phyloP scores from a whole-genome alignment of 1,140 invertebrate species.

The Megalopta genalis region DNA sequence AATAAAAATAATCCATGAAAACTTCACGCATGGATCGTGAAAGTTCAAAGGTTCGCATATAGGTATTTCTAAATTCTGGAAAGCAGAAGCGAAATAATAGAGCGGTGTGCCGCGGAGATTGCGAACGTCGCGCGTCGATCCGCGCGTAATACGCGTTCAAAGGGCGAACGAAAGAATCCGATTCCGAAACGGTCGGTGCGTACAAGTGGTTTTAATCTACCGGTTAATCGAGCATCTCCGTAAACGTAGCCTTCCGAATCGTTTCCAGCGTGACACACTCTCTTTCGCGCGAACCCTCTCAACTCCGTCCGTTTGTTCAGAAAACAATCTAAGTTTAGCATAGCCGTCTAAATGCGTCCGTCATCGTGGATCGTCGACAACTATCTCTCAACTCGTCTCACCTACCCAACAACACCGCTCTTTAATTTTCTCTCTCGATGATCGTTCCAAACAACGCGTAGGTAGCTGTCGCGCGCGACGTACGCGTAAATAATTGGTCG shows the following conservation, averaged over 20 bases:
- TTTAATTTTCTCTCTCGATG: not conserved
- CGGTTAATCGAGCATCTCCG: conserved; percentile 4
- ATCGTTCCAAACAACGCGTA: not conserved
- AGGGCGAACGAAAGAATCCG: not conserved
- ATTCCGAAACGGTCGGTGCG: not conserved
- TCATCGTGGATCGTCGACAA: conserved; percentile 41
- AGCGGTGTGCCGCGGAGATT: too few species aligned
- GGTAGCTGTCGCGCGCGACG: too few species aligned
- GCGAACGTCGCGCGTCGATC: too few species aligned
- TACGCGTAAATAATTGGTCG: too few species aligned
- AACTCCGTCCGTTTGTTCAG: conserved; percentile 44
- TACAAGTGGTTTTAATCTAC: conserved; percentile 6
- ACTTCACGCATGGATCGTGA: too few species aligned
- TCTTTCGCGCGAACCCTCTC: conserved; percentile 20
- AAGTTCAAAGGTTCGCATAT: too few species aligned
- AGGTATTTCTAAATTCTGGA: too few species aligned
- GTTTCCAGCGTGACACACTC: not conserved
- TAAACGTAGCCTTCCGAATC: not conserved
- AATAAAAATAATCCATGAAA: too few species aligned
- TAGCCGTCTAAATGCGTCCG: conserved; percentile 41
- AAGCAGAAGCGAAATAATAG: not conserved
- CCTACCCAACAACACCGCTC: not conserved
- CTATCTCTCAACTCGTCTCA: conserved; percentile 50
- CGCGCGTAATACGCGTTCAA: too few species aligned
- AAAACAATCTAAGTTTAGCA: conserved; percentile 57